Conservation (phyloP, 2,113 vertebrate species). For the Marmota flaviventris region DNA sequence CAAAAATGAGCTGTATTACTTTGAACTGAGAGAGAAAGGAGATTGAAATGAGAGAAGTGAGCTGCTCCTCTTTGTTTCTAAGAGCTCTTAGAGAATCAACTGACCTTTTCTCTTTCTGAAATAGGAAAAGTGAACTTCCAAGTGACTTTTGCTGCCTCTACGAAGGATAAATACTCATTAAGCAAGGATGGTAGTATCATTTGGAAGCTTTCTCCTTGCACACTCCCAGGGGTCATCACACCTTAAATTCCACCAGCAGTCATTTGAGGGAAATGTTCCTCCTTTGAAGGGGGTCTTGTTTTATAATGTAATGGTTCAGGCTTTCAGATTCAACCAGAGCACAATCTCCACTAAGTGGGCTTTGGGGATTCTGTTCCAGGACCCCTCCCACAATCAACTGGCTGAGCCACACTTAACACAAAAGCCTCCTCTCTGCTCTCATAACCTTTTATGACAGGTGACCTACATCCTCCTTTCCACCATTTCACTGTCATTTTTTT, state of each 20-base stretch:
- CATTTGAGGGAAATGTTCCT: background rate
- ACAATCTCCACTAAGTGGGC: background rate
- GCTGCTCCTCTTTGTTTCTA: background rate
- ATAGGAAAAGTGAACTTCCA: background rate
- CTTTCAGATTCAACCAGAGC: background rate
- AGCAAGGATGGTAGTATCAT: background rate
- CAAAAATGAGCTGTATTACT: too few species aligned
- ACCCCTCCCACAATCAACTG: background rate
- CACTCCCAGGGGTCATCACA: background rate
- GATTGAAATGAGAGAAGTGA: too few species aligned
- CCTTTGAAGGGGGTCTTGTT: background rate
- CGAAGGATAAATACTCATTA: background rate
- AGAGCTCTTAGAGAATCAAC: background rate
- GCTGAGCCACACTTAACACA: background rate
- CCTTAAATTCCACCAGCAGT: background rate
- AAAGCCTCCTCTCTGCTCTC: background rate
- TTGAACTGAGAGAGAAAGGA: background rate
- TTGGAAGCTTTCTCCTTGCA: background rate
- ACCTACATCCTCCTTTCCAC: background rate
- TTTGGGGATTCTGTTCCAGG: background rate
- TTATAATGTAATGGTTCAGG: conserved; percentile 19
- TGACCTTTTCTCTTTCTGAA: conserved; percentile 42
- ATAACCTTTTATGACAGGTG: background rate
- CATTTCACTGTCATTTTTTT: background rate
- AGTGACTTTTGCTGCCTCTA: background rate